Conservation (phyloP, 2,888 invertebrate species). For the Meghimatium bilineatum region DNA sequence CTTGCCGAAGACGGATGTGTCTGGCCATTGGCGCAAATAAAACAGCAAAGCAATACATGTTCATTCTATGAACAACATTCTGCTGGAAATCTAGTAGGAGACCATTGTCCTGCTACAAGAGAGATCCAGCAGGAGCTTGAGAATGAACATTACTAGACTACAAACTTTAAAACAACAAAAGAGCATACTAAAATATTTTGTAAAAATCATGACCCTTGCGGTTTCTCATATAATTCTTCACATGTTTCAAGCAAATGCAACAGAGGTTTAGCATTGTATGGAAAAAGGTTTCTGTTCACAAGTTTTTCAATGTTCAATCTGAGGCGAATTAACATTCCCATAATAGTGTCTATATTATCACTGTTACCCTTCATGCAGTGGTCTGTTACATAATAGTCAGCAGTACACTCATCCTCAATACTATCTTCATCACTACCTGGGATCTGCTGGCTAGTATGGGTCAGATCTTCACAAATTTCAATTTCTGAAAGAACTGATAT, state of each 20-base stretch:
- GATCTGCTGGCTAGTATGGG: neutral
- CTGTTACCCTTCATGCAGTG: neutral
- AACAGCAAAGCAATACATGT: no score
- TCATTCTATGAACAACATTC: no score
- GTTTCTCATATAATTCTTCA: slow-evolving; percentile 36
- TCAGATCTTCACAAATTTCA: neutral
- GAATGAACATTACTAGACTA: no score
- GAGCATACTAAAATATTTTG: neutral
- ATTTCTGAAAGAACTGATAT: neutral
- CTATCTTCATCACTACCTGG: neutral
- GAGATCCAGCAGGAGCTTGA: no score
- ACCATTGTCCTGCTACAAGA: no score
- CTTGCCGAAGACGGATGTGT: no score
- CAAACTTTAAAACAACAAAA: no score
- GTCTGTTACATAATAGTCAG: neutral
- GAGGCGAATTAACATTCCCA: slow-evolving; percentile 41
- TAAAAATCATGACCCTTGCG: neutral
- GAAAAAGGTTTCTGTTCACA: slow-evolving; percentile 18
- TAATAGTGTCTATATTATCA: slow-evolving; percentile 9
- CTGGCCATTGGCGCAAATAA: no score
- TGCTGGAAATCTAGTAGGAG: no score
- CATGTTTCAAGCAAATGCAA: slow-evolving; percentile 4
- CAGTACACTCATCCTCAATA: neutral
- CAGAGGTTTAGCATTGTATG: slow-evolving; percentile 30
- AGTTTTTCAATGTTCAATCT: slow-evolving; percentile 25